Evolutionary conservation across 2,797 vertebrate species (phyloP).

Genomic region (Eptatretus atami): DNA sequence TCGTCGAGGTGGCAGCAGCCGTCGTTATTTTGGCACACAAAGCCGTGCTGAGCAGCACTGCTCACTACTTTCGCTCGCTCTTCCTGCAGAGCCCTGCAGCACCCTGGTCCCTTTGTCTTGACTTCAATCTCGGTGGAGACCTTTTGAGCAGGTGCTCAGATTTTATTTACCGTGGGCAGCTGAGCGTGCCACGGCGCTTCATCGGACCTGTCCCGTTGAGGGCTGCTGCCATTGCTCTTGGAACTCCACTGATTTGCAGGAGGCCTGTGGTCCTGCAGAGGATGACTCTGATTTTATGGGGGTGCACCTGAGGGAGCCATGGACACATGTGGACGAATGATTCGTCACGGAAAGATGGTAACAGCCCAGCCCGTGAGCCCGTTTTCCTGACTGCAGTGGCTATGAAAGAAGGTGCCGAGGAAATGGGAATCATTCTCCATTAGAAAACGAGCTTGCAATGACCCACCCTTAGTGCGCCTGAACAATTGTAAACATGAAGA

Average conservation of each 20-base stretch:
- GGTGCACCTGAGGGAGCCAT: background rate
- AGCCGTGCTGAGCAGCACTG: conserved; percentile 5
- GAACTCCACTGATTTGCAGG: background rate
- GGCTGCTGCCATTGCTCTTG: background rate
- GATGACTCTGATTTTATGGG: background rate
- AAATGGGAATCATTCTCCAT: background rate
- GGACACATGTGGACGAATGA: too few species aligned
- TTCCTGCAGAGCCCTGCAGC: conserved; percentile 4
- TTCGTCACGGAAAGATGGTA: background rate
- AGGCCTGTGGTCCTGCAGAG: background rate
- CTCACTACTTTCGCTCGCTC: conserved; percentile 3
- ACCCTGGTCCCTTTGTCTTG: conserved; percentile 2
- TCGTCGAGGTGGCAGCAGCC: conserved; percentile 3
- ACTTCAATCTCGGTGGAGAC: conserved; percentile 2
- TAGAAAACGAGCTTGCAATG: background rate
- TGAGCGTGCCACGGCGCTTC: background rate
- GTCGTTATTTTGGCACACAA: conserved; percentile 3
- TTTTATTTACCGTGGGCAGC: background rate
- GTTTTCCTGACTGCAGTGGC: background rate
- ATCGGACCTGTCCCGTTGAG: background rate
- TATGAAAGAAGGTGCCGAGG: background rate
- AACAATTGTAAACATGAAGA: background rate
- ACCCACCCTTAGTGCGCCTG: background rate
- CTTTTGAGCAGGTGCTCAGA: background rate
- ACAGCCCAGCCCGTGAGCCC: background rate